Conservation (phyloP, 2,113 vertebrate genomes). For the Mionectes macconnelli region DNA sequence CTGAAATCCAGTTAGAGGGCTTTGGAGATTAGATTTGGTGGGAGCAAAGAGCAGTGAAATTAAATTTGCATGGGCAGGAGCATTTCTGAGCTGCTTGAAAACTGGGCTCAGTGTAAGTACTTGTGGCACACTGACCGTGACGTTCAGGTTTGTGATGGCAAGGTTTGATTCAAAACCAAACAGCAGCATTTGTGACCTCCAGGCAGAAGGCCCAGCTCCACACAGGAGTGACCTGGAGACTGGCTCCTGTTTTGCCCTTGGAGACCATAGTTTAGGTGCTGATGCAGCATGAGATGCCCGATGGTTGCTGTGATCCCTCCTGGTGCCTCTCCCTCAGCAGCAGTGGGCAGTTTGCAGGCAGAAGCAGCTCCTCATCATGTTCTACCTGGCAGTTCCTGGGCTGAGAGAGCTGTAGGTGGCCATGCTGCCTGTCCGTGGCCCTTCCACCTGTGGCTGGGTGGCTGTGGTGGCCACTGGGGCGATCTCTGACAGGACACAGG, state of each 20-base stretch:
- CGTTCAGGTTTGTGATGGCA: neutral
- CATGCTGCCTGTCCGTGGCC: fast-evolving
- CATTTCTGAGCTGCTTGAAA: neutral
- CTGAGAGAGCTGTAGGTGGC: fast-evolving
- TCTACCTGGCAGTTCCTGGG: fast-evolving
- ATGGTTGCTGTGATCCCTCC: neutral
- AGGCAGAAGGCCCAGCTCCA: neutral
- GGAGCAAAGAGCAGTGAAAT: neutral
- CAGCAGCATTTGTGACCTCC: neutral
- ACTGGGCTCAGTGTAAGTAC: neutral
- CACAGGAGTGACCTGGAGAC: fast-evolving
- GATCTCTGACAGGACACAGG: neutral
- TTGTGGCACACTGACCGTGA: neutral
- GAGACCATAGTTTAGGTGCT: neutral
- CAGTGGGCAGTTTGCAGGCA: neutral
- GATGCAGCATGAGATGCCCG: neutral
- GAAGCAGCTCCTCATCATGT: fast-evolving
- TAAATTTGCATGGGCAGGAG: neutral
- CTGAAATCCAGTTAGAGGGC: neutral
- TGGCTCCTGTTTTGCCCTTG: neutral
- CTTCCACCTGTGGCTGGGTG: neutral
- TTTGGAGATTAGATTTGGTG: conserved; percentile 10
- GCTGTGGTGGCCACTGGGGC: fast-evolving
- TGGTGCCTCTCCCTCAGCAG: neutral
- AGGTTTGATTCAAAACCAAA: neutral